A percentile compares a stretch with the other conserved stretches of the same genome.
Evolutionary conservation across 2,113 vertebrate species (phyloP).

Genomic region (Vulpes vulpes): DNA sequence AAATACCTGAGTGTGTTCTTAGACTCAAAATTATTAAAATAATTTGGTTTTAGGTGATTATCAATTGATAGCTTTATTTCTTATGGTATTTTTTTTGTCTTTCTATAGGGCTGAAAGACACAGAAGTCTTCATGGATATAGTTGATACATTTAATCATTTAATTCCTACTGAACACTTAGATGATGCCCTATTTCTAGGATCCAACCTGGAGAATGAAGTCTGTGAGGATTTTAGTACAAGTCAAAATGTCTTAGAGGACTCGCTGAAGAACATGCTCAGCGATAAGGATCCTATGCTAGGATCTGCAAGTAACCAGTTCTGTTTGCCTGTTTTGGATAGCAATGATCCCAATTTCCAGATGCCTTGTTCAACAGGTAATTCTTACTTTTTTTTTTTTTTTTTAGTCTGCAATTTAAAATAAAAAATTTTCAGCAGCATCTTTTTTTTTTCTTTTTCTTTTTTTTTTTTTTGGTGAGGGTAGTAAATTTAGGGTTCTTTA

Average conservation of each 20-base stretch:
- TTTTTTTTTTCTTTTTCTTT: slow-evolving; percentile 56
- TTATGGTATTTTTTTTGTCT: slow-evolving; percentile 93
- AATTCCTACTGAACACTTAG: slow-evolving; percentile 99
- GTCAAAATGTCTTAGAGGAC: slow-evolving; percentile 94
- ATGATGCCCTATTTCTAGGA: slow-evolving; percentile 96
- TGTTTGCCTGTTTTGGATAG: slow-evolving; percentile 96
- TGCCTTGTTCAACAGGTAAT: slow-evolving; percentile 95
- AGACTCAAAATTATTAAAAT: slow-evolving; percentile 85
- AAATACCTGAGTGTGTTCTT: slow-evolving; percentile 84
- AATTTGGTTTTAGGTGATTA: slow-evolving; percentile 88
- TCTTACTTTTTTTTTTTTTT: slow-evolving; percentile 88
- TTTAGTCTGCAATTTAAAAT: slow-evolving; percentile 88
- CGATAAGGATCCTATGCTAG: slow-evolving; percentile 99
- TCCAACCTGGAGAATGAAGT: slow-evolving; percentile 99
- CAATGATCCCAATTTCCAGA: slow-evolving; percentile 95
- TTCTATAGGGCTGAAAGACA: slow-evolving; percentile 94
- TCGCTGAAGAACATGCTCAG: slow-evolving; percentile 99
- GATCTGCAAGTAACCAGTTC: slow-evolving; percentile 98
- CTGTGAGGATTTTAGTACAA: slow-evolving; percentile 97
- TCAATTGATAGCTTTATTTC: slow-evolving; percentile 89
- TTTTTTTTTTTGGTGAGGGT: slow-evolving; percentile 82
- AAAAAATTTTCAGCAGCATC: slow-evolving; percentile 83
- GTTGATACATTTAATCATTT: slow-evolving; percentile 99
- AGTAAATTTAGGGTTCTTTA: slow-evolving; percentile 80
- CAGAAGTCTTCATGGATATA: slow-evolving; percentile 99